These are phyloP conservation scores for Oceanodroma leucorhoa DNA, from an alignment of 2,797 vertebrate genomes.

Conservation along the genomic window DNA sequence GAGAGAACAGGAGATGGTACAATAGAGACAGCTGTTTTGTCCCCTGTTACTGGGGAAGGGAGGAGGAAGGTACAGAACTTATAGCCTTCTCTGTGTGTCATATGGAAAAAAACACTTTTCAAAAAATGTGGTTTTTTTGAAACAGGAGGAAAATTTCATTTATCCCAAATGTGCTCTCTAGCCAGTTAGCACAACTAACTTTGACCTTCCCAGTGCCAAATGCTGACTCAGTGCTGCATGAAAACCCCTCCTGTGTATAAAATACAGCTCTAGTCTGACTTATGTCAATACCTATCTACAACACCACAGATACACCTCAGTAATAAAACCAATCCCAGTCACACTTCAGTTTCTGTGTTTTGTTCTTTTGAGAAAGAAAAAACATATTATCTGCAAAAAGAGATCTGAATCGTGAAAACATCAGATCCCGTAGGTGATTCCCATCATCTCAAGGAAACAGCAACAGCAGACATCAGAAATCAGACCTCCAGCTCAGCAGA, in stretches of 20 bases:
- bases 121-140: neutral
- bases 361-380: neutral
- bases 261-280: neutral
- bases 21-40: neutral
- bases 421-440: neutral
- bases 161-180: neutral
- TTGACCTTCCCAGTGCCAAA: neutral
- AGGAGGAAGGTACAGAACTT: neutral
- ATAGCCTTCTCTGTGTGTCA: neutral
- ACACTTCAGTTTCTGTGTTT: neutral
- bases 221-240: neutral
- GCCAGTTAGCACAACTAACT: neutral
- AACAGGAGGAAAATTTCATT: accelerated
- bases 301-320: neutral
- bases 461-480: neutral
- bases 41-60: neutral
- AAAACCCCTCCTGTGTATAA: neutral
- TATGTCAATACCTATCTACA: neutral
- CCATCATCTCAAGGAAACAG: neutral
- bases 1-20: neutral
- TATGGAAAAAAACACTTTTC: accelerated
- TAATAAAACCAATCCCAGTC: neutral
- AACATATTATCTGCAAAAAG: neutral
- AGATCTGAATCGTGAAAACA: neutral
- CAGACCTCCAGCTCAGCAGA: neutral